Evolutionary conservation across 1,140 invertebrate genomes (phyloP), one percentile per base, ranked within the genome.

Genomic region (Macrosteles quadrilineatus): DNA sequence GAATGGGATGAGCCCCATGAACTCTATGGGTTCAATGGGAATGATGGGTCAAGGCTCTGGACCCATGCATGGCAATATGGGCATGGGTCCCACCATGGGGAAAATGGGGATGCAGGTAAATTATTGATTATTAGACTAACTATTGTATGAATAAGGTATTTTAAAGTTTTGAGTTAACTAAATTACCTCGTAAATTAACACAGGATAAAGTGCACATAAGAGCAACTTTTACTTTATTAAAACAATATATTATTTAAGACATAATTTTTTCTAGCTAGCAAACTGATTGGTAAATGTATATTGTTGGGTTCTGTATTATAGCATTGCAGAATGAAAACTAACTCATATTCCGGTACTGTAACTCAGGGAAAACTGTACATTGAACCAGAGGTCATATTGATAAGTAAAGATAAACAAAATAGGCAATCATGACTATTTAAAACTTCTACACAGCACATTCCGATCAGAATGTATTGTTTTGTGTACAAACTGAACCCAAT

Each of bases 61-160:
- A 1, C 75, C 75, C 69, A 82, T 87, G 84, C 86, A 87, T 74
- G 81, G 83, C 68, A 86, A 84, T 74, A 88, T 88, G 83, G 90
- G 90, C 84, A 59, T 69, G 59, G 62, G 25, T 82, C 81, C 47
- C 79, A 86, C 89, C 83, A 80, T 80, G 32, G 73, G 74, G 30
- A 65, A 55, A 53, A 81, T 83, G 76, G 84, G 80, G 17, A 88
- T 89, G 81, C 88, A 89, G 84, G 86, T 82, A 74, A 66, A 19
- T 11, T 1, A 21, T 36, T n/a, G n/a, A n/a, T n/a, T n/a, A n/a
- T n/a, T n/a, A n/a, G n/a, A n/a, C n/a, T n/a, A n/a, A n/a, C n/a
- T n/a, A n/a, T n/a, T n/a, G n/a, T n/a, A n/a, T n/a, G n/a, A n/a
- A n/a, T n/a, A n/a, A n/a, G n/a, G n/a, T n/a, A n/a, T n/a, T n/a